These are phyloP conservation scores for Pitta sordida DNA, from an alignment of 2,113 vertebrate species.

Conservation along the genomic window DNA sequence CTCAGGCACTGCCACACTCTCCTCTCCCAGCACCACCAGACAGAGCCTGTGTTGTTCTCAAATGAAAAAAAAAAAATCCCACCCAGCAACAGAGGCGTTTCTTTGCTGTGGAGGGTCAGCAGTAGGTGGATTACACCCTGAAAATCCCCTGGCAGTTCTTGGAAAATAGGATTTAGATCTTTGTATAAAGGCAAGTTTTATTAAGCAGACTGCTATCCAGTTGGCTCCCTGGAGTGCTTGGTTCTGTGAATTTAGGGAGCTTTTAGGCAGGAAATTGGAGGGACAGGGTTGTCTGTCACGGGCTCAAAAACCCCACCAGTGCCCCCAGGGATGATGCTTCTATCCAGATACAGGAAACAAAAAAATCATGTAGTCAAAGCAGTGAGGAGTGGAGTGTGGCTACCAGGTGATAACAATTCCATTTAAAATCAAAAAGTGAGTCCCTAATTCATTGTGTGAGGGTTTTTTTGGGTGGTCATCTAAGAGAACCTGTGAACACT, in stretches of 20 bases:
- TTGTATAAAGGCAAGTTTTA: conserved; percentile 60
- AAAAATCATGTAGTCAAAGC: neutral
- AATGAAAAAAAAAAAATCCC: neutral
- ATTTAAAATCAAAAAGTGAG: neutral
- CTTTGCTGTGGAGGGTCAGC: neutral
- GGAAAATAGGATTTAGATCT: conserved; percentile 64
- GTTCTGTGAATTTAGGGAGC: conserved; percentile 25
- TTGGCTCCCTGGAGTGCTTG: conserved; percentile 37
- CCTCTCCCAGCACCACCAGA: neutral
- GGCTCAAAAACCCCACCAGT: neutral
- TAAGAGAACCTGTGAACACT: neutral
- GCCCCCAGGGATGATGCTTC: neutral
- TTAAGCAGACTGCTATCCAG: conserved; percentile 30
- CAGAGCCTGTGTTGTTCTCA: neutral
- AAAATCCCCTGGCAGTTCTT: conserved; percentile 53
- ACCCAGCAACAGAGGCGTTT: neutral
- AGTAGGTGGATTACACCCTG: conserved; percentile 42
- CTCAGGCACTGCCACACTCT: neutral
- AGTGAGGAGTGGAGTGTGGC: neutral
- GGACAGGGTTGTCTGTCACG: conserved; percentile 26
- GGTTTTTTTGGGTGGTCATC: neutral
- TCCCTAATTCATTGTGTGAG: neutral
- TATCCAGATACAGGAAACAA: neutral
- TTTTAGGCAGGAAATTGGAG: conserved; percentile 57
- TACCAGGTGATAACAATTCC: neutral